phyloP scores from a whole-genome alignment of 30 jellyfish, hydroid and myxozoan species.

The Aurelia aurita region DNA sequence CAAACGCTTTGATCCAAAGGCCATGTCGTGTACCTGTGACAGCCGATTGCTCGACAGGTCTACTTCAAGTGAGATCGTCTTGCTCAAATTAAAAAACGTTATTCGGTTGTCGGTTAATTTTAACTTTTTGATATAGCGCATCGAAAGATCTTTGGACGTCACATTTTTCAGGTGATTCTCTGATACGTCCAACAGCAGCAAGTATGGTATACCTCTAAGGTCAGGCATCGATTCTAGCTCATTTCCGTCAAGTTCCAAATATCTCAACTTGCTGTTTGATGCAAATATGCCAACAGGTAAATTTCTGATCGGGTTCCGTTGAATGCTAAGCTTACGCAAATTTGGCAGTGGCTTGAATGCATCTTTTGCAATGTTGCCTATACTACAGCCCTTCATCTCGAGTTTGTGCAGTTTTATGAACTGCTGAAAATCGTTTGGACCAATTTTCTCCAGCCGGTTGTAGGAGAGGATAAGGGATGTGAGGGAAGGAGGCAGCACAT shows the following conservation, averaged over 20 bases:
- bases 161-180: neutral
- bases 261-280: neutral
- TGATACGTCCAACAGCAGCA: neutral
- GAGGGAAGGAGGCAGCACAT: no score
- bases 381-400: neutral
- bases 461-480: no score
- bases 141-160: neutral
- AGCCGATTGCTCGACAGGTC: conserved; percentile 25
- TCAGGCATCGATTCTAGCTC: neutral
- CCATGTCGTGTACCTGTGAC: no score
- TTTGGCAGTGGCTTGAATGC: neutral
- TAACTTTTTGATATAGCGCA: neutral
- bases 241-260: neutral
- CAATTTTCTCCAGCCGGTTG: no score
- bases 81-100: neutral
- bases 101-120: neutral
- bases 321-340: neutral
- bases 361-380: neutral
- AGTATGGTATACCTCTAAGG: neutral
- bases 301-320: neutral
- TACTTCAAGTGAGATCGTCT: neutral
- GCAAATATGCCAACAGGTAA: conserved; percentile 1
- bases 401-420: no score
- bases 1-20: no score
- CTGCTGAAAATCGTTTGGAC: no score